Evolutionary conservation across 2,888 invertebrate species (phyloP).

Genomic region (Drosophila cognata): DNA sequence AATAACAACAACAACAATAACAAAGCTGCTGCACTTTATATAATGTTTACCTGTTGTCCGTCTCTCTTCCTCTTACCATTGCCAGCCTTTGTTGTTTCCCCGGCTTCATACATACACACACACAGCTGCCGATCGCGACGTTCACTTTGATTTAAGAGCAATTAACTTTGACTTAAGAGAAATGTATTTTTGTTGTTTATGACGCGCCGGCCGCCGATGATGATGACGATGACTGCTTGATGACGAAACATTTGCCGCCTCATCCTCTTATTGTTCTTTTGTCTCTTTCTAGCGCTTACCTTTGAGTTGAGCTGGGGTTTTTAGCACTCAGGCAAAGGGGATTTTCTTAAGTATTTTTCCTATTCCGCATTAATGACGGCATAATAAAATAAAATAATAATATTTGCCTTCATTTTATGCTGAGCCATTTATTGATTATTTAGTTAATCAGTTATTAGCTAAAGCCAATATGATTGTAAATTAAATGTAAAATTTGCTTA

Average conservation of each 20-base stretch:
- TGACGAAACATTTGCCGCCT: constrained; percentile 58
- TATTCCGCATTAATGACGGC: constrained; percentile 30
- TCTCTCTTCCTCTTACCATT: constrained; percentile 32
- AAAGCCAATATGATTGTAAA: background rate
- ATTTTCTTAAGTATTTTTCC: constrained; percentile 40
- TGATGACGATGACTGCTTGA: constrained; percentile 31
- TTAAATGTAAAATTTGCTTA: background rate
- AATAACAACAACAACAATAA: constrained; percentile 29
- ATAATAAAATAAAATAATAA: background rate
- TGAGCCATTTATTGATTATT: background rate
- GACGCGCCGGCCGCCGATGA: constrained; percentile 50
- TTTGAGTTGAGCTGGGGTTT: constrained; percentile 66
- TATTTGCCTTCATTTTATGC: background rate
- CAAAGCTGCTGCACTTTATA: constrained; percentile 63
- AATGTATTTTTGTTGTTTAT: constrained; percentile 69
- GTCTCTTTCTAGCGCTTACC: constrained; percentile 10
- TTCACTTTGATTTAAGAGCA: constrained; percentile 76
- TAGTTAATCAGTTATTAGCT: background rate
- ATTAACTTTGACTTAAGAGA: constrained; percentile 79
- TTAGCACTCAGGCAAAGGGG: constrained; percentile 42
- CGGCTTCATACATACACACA: constrained; percentile 28
- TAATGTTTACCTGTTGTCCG: constrained; percentile 68
- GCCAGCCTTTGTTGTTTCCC: constrained; percentile 46
- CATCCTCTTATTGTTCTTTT: constrained; percentile 23
- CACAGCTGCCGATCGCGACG: constrained; percentile 57